Evolutionary conservation across 2,888 invertebrate species (phyloP).

Genomic region (Pristionchus arcanus): DNA sequence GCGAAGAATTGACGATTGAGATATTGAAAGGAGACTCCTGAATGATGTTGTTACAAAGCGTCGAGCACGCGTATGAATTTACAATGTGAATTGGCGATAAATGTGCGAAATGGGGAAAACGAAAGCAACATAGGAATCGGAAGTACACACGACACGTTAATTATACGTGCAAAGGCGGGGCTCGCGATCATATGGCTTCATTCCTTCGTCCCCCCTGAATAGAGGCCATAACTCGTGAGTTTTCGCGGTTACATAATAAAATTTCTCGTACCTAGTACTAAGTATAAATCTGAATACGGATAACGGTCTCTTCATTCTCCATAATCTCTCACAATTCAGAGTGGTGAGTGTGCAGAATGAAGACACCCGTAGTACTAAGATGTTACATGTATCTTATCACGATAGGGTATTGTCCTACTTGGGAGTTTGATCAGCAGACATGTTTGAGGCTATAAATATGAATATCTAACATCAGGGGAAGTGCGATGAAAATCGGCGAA

Average conservation of each 20-base stretch:
- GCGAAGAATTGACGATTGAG: neutral
- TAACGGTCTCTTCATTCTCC: neutral
- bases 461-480: neutral
- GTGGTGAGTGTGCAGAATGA: neutral
- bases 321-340: neutral
- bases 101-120: neutral
- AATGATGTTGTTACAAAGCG: constrained; percentile 45
- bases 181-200: neutral
- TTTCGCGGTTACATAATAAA: neutral
- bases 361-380: neutral
- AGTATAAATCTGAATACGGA: neutral
- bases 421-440: neutral
- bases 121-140: neutral
- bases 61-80: neutral
- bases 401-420: neutral
- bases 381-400: neutral
- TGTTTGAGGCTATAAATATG: no score
- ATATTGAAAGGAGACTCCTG: neutral
- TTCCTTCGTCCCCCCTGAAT: constrained; percentile 3
- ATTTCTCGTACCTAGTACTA: neutral
- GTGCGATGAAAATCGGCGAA: neutral
- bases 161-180: neutral
- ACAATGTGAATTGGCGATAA: constrained; percentile 4
- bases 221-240: neutral
- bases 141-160: neutral